These are phyloP conservation scores for Deroplatys truncata DNA, from an alignment of 2,888 invertebrate species.

Conservation along the genomic window DNA sequence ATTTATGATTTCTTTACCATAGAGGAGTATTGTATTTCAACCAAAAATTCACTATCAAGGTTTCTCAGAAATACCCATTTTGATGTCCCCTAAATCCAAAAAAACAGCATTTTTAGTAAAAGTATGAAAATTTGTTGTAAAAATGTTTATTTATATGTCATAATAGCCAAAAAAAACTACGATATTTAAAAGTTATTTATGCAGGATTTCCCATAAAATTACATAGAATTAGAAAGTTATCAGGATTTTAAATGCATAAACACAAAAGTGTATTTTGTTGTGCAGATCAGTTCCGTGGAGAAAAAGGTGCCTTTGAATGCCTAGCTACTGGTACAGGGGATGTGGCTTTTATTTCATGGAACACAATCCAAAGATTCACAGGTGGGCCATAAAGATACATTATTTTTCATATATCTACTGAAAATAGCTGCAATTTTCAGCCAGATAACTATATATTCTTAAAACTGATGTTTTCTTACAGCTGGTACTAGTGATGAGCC, in stretches of 20 bases:
- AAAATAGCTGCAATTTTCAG: not conserved
- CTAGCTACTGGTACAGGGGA: constrained; percentile 65
- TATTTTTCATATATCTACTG: not conserved
- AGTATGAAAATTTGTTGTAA: no score
- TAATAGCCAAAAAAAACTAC: no score
- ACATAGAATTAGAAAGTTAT: no score
- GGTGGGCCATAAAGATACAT: constrained; percentile 44
- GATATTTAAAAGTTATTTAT: no score
- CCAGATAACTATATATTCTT: not conserved
- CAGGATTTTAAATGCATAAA: not conserved
- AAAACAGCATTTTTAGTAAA: no score
- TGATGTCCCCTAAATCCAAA: no score
- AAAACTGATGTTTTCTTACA: constrained; percentile 27
- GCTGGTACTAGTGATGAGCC: constrained; percentile 49
- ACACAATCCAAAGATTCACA: constrained; percentile 56
- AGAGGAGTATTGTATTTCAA: no score
- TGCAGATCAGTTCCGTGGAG: constrained; percentile 42
- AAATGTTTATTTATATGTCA: no score
- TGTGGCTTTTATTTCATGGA: constrained; percentile 71
- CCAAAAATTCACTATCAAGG: no score
- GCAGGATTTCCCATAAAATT: no score
- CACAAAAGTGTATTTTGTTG: not conserved
- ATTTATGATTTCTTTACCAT: no score
- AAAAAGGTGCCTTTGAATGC: constrained; percentile 59
- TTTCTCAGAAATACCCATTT: no score